phyloP scores from a whole-genome alignment of 2,113 vertebrate species.

The Pelodiscus sinensis region DNA sequence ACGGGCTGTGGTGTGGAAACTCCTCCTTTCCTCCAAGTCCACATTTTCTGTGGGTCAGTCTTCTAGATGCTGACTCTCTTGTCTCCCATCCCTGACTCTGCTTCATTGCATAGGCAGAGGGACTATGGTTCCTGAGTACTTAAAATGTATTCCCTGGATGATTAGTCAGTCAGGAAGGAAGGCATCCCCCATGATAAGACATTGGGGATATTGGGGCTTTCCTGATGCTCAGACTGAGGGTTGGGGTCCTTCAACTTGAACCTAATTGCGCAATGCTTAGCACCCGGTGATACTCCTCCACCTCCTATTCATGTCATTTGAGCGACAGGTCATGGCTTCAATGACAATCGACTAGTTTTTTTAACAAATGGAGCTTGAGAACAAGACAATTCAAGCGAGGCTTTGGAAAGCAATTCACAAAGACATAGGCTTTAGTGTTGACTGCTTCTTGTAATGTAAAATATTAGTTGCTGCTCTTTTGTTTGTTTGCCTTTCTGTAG shows the following conservation, averaged over 20 bases:
- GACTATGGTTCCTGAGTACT: neutral
- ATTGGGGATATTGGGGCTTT: neutral
- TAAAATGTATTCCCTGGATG: neutral
- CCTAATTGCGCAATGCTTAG: neutral
- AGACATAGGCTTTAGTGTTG: neutral
- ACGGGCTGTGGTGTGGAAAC: rapidly evolving
- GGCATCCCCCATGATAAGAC: neutral
- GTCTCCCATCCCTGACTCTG: neutral
- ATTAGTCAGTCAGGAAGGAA: neutral
- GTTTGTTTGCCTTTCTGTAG: neutral
- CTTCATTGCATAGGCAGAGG: neutral
- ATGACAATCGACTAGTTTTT: neutral
- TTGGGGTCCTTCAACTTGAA: neutral
- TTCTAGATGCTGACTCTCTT: neutral
- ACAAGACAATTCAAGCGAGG: neutral
- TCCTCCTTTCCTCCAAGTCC: neutral
- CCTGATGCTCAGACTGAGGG: rapidly evolving
- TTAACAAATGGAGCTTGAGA: neutral
- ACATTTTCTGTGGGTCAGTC: rapidly evolving
- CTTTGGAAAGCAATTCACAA: neutral
- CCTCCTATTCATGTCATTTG: rapidly evolving
- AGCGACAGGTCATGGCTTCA: neutral
- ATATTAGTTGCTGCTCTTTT: neutral
- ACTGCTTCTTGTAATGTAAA: neutral
- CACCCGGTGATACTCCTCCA: neutral